Evolutionary conservation across 2,797 vertebrate species (phyloP).

Genomic region (Sebastes matsubarae): DNA sequence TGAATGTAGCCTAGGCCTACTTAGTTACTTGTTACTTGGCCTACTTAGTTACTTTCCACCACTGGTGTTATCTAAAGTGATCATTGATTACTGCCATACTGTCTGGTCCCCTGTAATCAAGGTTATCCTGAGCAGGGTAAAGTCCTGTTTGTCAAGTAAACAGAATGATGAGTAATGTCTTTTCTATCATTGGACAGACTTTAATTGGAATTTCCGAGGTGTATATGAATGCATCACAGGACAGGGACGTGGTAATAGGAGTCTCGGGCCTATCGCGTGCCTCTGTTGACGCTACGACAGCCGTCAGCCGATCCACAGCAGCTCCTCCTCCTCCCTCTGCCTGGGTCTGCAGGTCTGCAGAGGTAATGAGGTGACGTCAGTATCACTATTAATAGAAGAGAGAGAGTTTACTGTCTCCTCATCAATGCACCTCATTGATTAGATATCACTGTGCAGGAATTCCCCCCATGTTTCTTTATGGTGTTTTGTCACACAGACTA

Average conservation of each 20-base stretch:
- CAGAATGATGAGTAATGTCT: neutral
- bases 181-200: neutral
- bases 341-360: neutral
- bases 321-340: slow-evolving; percentile 47
- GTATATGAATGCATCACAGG: slow-evolving; percentile 27
- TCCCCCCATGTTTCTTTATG: neutral
- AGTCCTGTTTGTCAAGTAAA: neutral
- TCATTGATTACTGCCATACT: neutral
- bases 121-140: neutral
- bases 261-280: slow-evolving; percentile 51
- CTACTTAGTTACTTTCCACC: neutral
- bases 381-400: slow-evolving; percentile 34
- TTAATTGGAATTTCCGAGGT: neutral
- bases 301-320: slow-evolving; percentile 54
- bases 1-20: neutral
- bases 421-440: neutral
- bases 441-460: neutral
- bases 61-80: neutral
- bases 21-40: too few relatives aligned
- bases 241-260: slow-evolving; percentile 14
- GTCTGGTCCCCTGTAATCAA: neutral
- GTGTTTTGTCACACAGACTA: neutral
- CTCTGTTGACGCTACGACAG: slow-evolving; percentile 42
- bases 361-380: slow-evolving; percentile 18
- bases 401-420: neutral